phyloP scores from a whole-genome alignment of 2,113 vertebrate genomes.

The Sus scrofa region DNA sequence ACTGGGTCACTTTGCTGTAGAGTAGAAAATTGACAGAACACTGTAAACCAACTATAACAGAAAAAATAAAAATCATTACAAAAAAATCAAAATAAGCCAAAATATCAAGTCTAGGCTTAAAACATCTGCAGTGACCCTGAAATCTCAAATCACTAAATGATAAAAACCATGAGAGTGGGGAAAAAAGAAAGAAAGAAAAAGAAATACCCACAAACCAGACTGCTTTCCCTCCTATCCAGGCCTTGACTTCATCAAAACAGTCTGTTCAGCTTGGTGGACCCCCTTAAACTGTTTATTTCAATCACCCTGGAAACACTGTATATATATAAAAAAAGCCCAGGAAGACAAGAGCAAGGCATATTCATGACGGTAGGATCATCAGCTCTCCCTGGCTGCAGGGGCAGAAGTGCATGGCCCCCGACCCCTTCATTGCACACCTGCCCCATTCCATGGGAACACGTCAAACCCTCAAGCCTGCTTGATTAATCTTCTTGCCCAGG shows the following conservation, averaged over 20 bases:
- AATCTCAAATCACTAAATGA: too few species aligned
- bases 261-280: background rate
- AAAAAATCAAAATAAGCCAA: too few species aligned
- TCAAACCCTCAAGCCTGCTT: background rate
- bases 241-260: background rate
- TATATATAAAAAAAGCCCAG: background rate
- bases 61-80: too few species aligned
- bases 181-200: background rate
- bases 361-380: background rate
- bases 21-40: too few species aligned
- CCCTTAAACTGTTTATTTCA: conserved; percentile 53
- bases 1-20: too few species aligned
- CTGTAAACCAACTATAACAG: too few species aligned
- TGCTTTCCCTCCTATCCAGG: background rate
- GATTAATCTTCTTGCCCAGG: conserved; percentile 53
- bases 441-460: background rate
- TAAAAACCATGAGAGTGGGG: too few species aligned
- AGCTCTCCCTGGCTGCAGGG: background rate
- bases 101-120: too few species aligned
- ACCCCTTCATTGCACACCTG: conserved; percentile 18
- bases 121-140: too few species aligned
- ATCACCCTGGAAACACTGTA: conserved; percentile 27
- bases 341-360: background rate
- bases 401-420: background rate
- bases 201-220: background rate